Conservation (phyloP, 2,113 vertebrate genomes). For the Coracopsis vasa region DNA sequence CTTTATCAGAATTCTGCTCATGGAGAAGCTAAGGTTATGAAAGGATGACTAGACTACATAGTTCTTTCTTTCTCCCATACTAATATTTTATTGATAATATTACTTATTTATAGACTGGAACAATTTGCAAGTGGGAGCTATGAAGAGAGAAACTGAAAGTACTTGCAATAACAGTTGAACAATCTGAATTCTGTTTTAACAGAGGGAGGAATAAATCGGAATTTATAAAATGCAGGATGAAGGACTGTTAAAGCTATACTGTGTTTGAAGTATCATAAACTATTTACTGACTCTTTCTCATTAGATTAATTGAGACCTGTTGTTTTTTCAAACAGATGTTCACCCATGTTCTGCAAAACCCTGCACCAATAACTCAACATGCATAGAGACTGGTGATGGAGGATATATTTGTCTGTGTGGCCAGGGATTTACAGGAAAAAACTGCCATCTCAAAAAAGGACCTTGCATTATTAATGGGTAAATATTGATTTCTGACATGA, state of each 20-base stretch:
- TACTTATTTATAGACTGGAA: background rate
- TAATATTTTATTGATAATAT: background rate
- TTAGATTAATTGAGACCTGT: background rate
- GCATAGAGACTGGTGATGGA: conserved; percentile 83
- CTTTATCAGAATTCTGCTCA: background rate
- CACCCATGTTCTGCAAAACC: conserved; percentile 82
- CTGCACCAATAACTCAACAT: conserved; percentile 87
- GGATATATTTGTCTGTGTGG: conserved; percentile 85
- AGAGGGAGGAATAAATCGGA: background rate
- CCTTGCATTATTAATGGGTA: conserved; percentile 85
- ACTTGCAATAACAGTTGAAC: background rate
- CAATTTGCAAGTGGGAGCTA: background rate
- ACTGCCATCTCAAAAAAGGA: conserved; percentile 81
- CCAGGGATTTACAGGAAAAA: conserved; percentile 79
- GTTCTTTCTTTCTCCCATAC: background rate
- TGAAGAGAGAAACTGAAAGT: background rate
- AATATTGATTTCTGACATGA: background rate
- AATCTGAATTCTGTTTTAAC: background rate
- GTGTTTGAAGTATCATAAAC: background rate
- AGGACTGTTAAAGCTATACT: background rate
- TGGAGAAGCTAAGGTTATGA: background rate
- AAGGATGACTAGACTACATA: background rate
- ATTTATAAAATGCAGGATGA: background rate
- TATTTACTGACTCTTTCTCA: background rate
- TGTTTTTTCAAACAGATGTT: conserved; percentile 72